These are phyloP conservation scores for Melanchra persicariae DNA, from an alignment of 2,888 invertebrate genomes.

Conservation along the genomic window DNA sequence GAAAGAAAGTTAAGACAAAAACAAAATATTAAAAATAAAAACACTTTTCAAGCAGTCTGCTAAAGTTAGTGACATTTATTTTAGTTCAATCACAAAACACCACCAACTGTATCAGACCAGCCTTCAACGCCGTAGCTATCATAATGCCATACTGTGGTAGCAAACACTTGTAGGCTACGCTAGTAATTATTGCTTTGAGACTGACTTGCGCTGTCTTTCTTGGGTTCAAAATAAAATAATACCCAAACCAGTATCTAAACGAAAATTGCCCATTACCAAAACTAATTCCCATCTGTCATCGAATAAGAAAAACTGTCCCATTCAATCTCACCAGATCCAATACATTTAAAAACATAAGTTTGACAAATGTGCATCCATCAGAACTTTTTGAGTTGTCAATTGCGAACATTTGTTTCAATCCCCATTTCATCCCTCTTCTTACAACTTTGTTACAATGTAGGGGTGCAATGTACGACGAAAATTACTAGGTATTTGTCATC, in stretches of 20 bases:
- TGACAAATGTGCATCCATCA: constrained; percentile 61
- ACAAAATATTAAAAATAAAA: too few relatives aligned
- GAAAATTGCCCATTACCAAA: not conserved
- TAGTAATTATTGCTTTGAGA: too few relatives aligned
- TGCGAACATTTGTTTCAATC: constrained; percentile 60
- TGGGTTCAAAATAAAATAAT: not conserved
- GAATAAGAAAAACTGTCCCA: constrained; percentile 18
- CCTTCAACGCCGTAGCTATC: too few relatives aligned
- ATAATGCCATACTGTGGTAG: too few relatives aligned
- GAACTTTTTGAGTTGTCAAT: constrained; percentile 65
- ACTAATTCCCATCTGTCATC: constrained; percentile 10
- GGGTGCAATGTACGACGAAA: constrained; percentile 48
- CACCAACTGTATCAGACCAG: too few relatives aligned
- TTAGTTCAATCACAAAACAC: too few relatives aligned
- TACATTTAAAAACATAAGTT: constrained; percentile 50
- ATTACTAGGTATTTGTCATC: constrained; percentile 57
- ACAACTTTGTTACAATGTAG: constrained; percentile 60
- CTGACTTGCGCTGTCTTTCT: too few relatives aligned
- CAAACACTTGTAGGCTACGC: too few relatives aligned
- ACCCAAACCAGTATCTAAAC: not conserved
- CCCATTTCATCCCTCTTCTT: constrained; percentile 35
- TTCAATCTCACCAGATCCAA: constrained; percentile 47
- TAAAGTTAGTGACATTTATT: too few relatives aligned
- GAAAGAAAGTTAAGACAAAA: too few relatives aligned
- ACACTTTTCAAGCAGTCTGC: too few relatives aligned